phyloP scores from a whole-genome alignment of 2,888 invertebrate species.

The Mamestra brassicae region DNA sequence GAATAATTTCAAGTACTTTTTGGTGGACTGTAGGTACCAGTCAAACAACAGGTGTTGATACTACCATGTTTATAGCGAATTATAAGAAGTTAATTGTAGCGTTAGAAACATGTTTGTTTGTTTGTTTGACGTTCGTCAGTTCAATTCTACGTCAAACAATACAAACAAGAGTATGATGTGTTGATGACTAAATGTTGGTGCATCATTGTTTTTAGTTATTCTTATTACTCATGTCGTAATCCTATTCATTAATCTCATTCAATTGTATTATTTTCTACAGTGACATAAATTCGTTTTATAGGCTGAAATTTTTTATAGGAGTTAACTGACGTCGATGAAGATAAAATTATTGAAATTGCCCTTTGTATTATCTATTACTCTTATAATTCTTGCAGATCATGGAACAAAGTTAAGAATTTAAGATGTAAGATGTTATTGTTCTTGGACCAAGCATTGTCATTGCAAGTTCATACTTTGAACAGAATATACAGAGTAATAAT shows the following conservation, averaged over 20 bases:
- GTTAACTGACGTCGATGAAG: neutral
- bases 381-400: neutral
- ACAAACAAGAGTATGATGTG: conserved; percentile 46
- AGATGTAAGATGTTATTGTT: neutral
- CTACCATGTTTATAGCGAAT: neutral
- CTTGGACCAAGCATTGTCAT: conserved; percentile 12
- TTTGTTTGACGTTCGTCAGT: conserved; percentile 29
- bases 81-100: neutral
- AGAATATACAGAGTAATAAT: conserved; percentile 36
- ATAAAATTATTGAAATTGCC: neutral
- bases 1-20: neutral
- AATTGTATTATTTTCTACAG: conserved; percentile 35
- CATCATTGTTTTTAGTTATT: conserved; percentile 59
- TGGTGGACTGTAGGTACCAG: neutral
- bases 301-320: conserved; percentile 9
- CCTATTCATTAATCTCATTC: conserved; percentile 56
- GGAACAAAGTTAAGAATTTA: conserved; percentile 11
- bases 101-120: conserved; percentile 19
- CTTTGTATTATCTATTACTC: neutral
- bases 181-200: conserved; percentile 53
- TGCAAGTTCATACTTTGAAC: conserved; percentile 13
- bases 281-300: conserved; percentile 11
- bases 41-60: neutral
- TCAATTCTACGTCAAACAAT: conserved; percentile 41
- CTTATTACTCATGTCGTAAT: conserved; percentile 53